Evolutionary conservation across 2,888 invertebrate genomes (phyloP).

Genomic region (Caenorhabditis japonica): DNA sequence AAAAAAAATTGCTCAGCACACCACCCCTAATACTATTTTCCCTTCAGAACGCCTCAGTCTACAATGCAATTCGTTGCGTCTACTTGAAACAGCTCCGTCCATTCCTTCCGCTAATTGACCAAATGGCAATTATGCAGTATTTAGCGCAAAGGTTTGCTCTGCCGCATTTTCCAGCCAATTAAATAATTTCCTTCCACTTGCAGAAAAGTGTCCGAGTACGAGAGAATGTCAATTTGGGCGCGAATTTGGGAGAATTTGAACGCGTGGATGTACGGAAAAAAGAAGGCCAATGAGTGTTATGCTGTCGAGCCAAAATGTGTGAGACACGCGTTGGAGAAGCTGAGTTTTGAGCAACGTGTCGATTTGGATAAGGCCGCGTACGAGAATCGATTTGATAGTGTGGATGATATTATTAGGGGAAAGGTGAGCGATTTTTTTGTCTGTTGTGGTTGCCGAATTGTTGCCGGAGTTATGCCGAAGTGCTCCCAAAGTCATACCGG

Average conservation of each 20-base stretch:
- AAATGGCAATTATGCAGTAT: constrained; percentile 60
- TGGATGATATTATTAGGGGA: constrained; percentile 43
- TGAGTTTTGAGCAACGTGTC: constrained; percentile 57
- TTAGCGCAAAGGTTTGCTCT: constrained; percentile 53
- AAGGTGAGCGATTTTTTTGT: constrained; percentile 32
- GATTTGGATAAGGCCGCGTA: constrained; percentile 57
- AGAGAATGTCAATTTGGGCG: constrained; percentile 60
- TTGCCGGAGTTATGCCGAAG: too few relatives aligned
- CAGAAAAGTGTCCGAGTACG: constrained; percentile 53
- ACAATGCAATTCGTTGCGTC: constrained; percentile 59
- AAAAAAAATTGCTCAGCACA: too few relatives aligned
- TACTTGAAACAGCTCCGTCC: constrained; percentile 57
- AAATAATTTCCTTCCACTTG: background rate
- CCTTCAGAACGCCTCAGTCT: constrained; percentile 63
- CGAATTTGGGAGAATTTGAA: constrained; percentile 51
- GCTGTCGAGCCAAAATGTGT: constrained; percentile 60
- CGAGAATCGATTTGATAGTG: constrained; percentile 55
- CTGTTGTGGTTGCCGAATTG: too few relatives aligned
- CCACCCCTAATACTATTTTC: too few relatives aligned
- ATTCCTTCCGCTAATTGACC: constrained; percentile 60
- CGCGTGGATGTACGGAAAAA: constrained; percentile 51
- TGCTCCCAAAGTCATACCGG: background rate
- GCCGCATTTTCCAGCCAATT: too few relatives aligned
- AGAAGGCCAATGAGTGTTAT: constrained; percentile 40
- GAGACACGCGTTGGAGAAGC: constrained; percentile 50